A percentile compares a stretch with the other conserved stretches of the same genome.
Evolutionary conservation across 2,113 vertebrate genomes (phyloP).

Genomic region (Hepsetus odoe): DNA sequence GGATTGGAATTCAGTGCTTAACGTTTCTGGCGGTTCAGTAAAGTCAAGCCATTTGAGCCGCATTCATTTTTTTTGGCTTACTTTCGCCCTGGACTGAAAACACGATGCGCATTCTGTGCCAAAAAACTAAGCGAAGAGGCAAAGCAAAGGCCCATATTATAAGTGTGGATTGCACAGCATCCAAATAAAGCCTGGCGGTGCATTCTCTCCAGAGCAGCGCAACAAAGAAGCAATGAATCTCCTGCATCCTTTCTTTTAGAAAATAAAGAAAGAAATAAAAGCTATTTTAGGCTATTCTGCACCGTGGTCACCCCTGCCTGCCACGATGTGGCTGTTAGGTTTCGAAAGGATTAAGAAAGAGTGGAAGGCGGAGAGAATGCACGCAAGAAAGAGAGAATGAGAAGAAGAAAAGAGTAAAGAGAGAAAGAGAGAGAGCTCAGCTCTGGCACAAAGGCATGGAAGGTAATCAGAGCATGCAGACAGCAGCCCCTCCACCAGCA

Average conservation of each 20-base stretch:
- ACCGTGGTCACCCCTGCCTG: not conserved
- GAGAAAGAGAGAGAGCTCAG: constrained; percentile 57
- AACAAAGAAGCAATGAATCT: constrained; percentile 30
- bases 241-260: not conserved
- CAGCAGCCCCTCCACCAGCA: constrained; percentile 56
- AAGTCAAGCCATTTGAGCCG: not conserved
- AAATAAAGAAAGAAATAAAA: not conserved
- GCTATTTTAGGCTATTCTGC: constrained; percentile 7
- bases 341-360: constrained; percentile 13
- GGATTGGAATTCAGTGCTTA: constrained; percentile 4
- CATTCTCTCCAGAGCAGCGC: constrained; percentile 14
- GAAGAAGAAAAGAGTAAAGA: constrained; percentile 27
- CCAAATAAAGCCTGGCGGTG: not conserved
- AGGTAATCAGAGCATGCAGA: constrained; percentile 70
- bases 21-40: constrained; percentile 2
- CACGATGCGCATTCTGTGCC: constrained; percentile 23
- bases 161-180: not conserved
- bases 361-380: not conserved
- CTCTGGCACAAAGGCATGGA: constrained; percentile 62
- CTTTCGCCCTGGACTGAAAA: not conserved
- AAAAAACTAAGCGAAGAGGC: not conserved
- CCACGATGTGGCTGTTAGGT: constrained; percentile 14
- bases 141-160: not conserved
- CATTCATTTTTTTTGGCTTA: not conserved
- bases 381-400: not conserved